A percentile compares a stretch with the other conserved stretches of the same genome.
Conservation (phyloP, 2,888 invertebrate species). For the Chymomyza caudatula region DNA sequence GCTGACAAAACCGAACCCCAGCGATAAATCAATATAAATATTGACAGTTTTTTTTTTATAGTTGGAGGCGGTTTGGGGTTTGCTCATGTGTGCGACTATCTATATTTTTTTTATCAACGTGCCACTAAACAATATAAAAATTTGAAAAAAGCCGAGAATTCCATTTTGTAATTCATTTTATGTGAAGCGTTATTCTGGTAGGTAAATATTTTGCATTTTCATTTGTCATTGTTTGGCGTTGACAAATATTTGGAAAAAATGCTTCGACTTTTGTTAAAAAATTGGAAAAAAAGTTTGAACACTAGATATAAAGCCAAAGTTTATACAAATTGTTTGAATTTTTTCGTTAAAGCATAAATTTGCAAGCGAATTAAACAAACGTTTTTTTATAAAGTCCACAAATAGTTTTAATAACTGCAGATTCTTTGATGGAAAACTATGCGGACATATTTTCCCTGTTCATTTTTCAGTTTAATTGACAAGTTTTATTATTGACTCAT, state of each 20-base stretch:
- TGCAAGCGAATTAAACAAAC: neutral
- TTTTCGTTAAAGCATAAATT: neutral
- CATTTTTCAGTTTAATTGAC: no score
- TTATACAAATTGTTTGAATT: neutral
- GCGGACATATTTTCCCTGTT: no score
- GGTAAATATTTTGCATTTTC: conserved; percentile 28
- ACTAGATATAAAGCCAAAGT: neutral
- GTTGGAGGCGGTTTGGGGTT: conserved; percentile 16
- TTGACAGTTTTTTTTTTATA: conserved; percentile 57
- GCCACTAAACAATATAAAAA: conserved; percentile 17
- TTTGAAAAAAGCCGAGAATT: neutral
- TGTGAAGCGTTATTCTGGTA: neutral
- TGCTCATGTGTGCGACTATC: conserved; percentile 3
- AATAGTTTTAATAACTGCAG: neutral
- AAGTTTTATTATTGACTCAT: no score
- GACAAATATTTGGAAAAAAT: conserved; percentile 33
- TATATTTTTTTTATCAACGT: conserved; percentile 17
- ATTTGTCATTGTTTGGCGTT: conserved; percentile 31
- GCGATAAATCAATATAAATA: conserved; percentile 62
- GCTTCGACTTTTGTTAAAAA: conserved; percentile 8
- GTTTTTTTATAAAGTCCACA: neutral
- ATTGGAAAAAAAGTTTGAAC: neutral
- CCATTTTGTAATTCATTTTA: neutral
- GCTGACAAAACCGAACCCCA: conserved; percentile 17
- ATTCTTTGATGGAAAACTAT: neutral